Percentiles rank a stretch among this genome's conserved stretches.
Conservation (phyloP, 2,888 invertebrate species). For the Thymelicus acteon region DNA sequence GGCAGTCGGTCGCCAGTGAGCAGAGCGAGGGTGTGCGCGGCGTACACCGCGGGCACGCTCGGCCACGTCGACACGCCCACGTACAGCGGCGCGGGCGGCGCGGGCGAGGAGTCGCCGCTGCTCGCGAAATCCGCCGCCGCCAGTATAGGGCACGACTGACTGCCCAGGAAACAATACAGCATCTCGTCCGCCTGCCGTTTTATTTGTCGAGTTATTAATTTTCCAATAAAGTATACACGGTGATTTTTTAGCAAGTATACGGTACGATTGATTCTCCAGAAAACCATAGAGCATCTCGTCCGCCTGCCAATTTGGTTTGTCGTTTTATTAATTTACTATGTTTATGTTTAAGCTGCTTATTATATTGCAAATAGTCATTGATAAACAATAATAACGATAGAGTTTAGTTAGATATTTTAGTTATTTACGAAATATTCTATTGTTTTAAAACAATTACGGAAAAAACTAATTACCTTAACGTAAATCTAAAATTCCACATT, state of each 20-base stretch:
- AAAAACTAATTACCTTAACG: no score
- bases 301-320: no score
- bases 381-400: no score
- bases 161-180: slow-evolving; percentile 90
- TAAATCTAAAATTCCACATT: no score
- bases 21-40: slow-evolving; percentile 86
- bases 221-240: no score
- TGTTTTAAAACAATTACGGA: no score
- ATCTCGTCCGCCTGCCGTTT: slow-evolving; percentile 83
- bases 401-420: no score
- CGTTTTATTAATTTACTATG: no score
- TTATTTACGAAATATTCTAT: no score
- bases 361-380: no score
- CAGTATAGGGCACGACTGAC: slow-evolving; percentile 87
- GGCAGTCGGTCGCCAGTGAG: slow-evolving; percentile 80
- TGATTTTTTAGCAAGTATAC: slow-evolving; percentile 65
- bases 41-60: slow-evolving; percentile 78
- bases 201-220: no score
- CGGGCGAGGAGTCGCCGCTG: slow-evolving; percentile 55
- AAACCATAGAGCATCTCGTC: slow-evolving; percentile 93
- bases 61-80: slow-evolving; percentile 84
- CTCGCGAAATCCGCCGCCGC: slow-evolving; percentile 79
- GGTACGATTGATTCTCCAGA: slow-evolving; percentile 88
- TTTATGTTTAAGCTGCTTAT: no score
- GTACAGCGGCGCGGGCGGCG: slow-evolving; percentile 81